Conservation (phyloP, 2,797 vertebrate genomes). For the Amazona finschi region DNA sequence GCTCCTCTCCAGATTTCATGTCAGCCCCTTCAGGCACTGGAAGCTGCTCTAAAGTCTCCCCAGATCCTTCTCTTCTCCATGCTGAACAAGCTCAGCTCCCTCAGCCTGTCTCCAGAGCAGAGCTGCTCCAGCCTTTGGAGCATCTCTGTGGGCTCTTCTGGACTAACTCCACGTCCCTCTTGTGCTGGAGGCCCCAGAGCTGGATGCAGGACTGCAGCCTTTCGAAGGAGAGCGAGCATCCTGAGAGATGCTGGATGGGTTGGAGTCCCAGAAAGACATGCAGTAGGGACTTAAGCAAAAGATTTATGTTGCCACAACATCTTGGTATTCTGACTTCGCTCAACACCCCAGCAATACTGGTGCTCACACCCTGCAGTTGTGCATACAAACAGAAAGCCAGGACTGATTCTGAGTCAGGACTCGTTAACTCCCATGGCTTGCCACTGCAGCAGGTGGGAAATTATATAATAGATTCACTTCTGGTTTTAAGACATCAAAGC, state of each 20-base stretch:
- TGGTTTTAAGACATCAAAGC: not conserved
- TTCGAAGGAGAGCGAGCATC: not conserved
- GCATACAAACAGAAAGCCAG: not conserved
- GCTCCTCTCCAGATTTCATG: not conserved
- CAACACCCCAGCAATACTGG: not conserved
- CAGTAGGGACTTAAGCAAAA: not conserved
- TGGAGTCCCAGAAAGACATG: not conserved
- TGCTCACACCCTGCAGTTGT: not conserved
- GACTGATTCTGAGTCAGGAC: not conserved
- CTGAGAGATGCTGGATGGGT: not conserved
- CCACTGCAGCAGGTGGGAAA: not conserved
- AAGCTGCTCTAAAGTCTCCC: not conserved
- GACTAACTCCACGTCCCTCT: not conserved
- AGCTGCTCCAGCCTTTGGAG: not conserved
- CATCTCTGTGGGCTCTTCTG: not conserved
- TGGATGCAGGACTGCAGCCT: not conserved
- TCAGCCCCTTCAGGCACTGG: not conserved
- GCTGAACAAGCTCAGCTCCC: not conserved
- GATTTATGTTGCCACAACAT: not conserved
- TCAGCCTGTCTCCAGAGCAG: not conserved
- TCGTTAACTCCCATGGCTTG: fast-evolving
- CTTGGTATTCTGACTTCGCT: not conserved
- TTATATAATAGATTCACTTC: not conserved
- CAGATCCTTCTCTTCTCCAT: not conserved
- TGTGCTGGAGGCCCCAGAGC: not conserved